Conservation (phyloP, 2,797 vertebrate species). For the Bradypodion ventrale region DNA sequence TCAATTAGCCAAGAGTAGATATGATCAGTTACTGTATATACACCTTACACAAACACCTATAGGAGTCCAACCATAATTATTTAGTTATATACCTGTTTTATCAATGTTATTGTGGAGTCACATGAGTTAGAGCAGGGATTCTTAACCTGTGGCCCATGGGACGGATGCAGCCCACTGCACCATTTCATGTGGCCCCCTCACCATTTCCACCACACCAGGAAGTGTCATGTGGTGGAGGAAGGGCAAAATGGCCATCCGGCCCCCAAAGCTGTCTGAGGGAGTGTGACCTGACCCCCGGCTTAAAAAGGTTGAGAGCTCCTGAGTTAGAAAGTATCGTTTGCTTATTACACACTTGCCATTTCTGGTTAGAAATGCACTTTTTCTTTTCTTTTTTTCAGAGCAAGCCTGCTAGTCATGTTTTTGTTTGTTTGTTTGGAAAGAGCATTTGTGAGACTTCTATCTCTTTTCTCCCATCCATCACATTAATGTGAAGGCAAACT, state of each 20-base stretch:
- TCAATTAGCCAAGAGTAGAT: not conserved
- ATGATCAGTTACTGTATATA: no score
- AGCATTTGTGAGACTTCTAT: not conserved
- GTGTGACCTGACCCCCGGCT: no score
- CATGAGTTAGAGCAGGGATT: no score
- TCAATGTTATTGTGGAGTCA: not conserved
- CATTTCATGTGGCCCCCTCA: no score
- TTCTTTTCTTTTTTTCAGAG: not conserved
- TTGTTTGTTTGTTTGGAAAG: not conserved
- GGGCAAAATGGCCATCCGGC: no score
- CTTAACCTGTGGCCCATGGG: no score
- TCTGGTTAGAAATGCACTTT: not conserved
- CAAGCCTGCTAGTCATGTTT: not conserved
- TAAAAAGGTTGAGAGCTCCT: no score
- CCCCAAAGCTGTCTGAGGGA: no score
- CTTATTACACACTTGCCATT: not conserved
- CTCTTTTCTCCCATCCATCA: constrained; percentile 15
- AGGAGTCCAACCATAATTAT: not conserved
- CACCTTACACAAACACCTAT: no score
- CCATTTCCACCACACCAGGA: no score
- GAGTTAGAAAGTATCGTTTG: not conserved
- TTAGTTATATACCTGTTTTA: not conserved
- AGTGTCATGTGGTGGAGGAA: no score
- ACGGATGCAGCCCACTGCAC: no score
- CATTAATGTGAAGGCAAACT: constrained; percentile 9